Evolutionary conservation across 2,888 invertebrate genomes (phyloP).

Genomic region (Acleris emargana): DNA sequence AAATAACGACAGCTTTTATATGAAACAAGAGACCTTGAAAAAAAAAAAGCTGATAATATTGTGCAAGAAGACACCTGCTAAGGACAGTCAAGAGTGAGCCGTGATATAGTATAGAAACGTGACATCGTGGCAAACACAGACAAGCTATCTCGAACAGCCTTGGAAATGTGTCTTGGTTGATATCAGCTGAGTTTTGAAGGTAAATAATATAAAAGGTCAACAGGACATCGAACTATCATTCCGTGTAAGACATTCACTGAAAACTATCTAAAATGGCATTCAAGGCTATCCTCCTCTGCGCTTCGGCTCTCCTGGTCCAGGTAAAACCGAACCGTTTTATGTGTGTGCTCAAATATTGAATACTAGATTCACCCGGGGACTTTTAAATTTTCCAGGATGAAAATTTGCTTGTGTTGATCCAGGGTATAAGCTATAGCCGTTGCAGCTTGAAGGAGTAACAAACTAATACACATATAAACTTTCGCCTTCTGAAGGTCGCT

Average conservation of each 20-base stretch:
- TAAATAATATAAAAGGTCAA: conserved; percentile 15
- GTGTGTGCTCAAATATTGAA: not conserved
- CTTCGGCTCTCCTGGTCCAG: conserved; percentile 24
- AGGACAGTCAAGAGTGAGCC: too few species aligned
- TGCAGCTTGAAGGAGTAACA: not conserved
- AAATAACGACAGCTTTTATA: conserved; percentile 4
- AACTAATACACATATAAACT: too few species aligned
- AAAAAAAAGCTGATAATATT: not conserved
- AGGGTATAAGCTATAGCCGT: not conserved
- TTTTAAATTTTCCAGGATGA: too few species aligned
- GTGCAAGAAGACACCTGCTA: too few species aligned
- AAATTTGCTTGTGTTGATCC: too few species aligned
- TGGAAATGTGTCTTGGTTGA: not conserved
- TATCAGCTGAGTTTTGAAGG: not conserved
- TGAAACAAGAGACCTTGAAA: not conserved
- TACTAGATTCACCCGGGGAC: too few species aligned
- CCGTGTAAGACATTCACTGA: conserved; percentile 4
- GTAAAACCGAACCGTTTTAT: not conserved
- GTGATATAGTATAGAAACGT: too few species aligned
- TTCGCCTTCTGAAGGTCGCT: too few species aligned
- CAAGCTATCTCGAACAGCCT: too few species aligned
- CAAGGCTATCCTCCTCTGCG: conserved; percentile 36
- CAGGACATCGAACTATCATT: not conserved
- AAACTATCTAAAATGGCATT: conserved; percentile 21
- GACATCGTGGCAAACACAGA: too few species aligned